phyloP scores from a whole-genome alignment of 53 echinoderm and acorn worm genomes.

The Actinopyga echinites region DNA sequence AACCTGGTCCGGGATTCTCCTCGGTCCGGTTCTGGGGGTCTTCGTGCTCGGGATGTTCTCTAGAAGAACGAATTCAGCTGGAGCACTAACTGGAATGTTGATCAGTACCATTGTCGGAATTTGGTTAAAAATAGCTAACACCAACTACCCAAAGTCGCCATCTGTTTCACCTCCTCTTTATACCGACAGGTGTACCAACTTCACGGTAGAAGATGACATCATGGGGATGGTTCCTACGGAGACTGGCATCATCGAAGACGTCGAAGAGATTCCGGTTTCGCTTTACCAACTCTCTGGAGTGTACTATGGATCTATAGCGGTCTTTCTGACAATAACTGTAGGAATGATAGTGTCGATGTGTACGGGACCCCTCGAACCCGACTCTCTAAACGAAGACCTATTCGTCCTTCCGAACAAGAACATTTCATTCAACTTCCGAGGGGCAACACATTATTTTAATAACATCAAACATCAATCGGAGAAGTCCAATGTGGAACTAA shows the following conservation, averaged over 20 bases:
- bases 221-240: neutral
- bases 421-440: no score
- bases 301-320: neutral
- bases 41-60: slow-evolving; percentile 9
- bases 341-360: slow-evolving; percentile 1
- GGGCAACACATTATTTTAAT: no score
- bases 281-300: neutral
- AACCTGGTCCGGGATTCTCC: slow-evolving; percentile 1
- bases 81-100: neutral
- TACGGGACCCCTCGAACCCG: slow-evolving; percentile 8
- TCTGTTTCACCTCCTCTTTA: neutral
- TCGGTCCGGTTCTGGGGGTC: neutral
- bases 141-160: neutral
- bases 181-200: neutral
- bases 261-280: neutral
- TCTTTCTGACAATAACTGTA: neutral
- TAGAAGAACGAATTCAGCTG: neutral
- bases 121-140: slow-evolving; percentile 5
- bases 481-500: no score
- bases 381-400: neutral
- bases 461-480: no score
- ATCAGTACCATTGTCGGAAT: neutral
- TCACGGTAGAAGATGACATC: neutral
- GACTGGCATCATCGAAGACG: neutral
- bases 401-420: neutral